A percentile compares a stretch with the other conserved stretches of the same genome.
Evolutionary conservation across 2,797 vertebrate species (phyloP).

Genomic region (Arnoldichthys spilopterus): DNA sequence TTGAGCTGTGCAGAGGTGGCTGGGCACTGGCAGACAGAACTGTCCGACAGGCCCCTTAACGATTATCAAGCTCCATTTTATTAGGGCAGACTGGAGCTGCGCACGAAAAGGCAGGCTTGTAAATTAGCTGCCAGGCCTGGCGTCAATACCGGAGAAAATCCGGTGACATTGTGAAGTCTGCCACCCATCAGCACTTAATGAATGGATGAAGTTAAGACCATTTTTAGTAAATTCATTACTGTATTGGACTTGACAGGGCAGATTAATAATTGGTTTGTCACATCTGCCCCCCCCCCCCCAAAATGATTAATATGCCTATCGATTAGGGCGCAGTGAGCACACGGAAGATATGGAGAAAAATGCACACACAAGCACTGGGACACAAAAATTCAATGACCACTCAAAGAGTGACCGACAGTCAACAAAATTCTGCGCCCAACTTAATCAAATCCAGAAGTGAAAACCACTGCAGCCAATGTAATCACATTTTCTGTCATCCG

Average conservation of each 20-base stretch:
- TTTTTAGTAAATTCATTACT: slow-evolving; percentile 86
- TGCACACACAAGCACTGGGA: slow-evolving; percentile 66
- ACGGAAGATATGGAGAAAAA: slow-evolving; percentile 69
- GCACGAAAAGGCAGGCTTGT: slow-evolving; percentile 62
- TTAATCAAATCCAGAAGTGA: slow-evolving; percentile 68
- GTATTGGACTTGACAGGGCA: slow-evolving; percentile 82
- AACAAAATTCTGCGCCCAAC: slow-evolving; percentile 67
- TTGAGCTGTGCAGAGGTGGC: slow-evolving; percentile 39
- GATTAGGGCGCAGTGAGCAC: slow-evolving; percentile 71
- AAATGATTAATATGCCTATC: slow-evolving; percentile 86
- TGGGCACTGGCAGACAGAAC: slow-evolving; percentile 44
- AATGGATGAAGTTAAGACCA: slow-evolving; percentile 83
- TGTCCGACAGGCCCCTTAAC: slow-evolving; percentile 55
- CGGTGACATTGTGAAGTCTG: slow-evolving; percentile 83
- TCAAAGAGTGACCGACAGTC: slow-evolving; percentile 63
- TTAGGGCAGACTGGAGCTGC: slow-evolving; percentile 62
- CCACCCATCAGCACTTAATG: slow-evolving; percentile 86
- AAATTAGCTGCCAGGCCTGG: slow-evolving; percentile 70
- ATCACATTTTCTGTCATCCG: slow-evolving; percentile 5
- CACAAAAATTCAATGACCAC: slow-evolving; percentile 74
- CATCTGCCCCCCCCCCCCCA: slow-evolving; percentile 65
- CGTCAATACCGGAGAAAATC: slow-evolving; percentile 76
- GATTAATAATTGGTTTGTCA: slow-evolving; percentile 88
- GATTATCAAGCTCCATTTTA: slow-evolving; percentile 67
- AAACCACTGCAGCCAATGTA: slow-evolving; percentile 9